Conservation (phyloP, 2,888 invertebrate genomes). For the Hecatera dysodea region DNA sequence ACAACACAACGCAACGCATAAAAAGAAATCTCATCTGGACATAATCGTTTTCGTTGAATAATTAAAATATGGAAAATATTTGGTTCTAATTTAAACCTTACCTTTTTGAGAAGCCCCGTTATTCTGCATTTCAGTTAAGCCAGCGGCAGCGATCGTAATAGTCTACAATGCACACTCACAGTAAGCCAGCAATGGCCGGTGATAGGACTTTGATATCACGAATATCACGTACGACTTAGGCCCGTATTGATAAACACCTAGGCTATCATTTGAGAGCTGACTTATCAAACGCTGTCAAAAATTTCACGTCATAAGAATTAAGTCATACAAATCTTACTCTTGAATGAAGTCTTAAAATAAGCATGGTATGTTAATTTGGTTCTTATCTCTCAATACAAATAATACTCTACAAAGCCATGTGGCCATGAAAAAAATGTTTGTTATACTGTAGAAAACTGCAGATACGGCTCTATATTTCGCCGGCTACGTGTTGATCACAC, state of each 20-base stretch:
- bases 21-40: background rate
- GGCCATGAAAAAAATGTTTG: background rate
- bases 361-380: background rate
- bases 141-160: conserved; percentile 10
- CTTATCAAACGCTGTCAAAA: conserved; percentile 38
- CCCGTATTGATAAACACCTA: conserved; percentile 36
- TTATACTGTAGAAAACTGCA: background rate
- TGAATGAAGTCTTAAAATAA: background rate
- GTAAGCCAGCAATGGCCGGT: conserved; percentile 20
- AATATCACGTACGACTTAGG: conserved; percentile 29
- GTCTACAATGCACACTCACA: conserved; percentile 17
- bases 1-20: background rate
- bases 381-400: background rate
- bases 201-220: conserved; percentile 20
- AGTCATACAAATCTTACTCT: conserved; percentile 11
- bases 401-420: background rate
- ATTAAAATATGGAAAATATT: background rate
- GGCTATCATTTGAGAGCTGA: conserved; percentile 29
- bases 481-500: background rate
- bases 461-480: background rate
- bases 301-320: conserved; percentile 21
- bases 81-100: conserved; percentile 6
- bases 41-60: background rate
- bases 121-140: conserved; percentile 15
- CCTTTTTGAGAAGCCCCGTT: conserved; percentile 24